Base-by-base conservation (phyloP, 2,888 invertebrate genomes). In the Panopea generosa region DNA sequence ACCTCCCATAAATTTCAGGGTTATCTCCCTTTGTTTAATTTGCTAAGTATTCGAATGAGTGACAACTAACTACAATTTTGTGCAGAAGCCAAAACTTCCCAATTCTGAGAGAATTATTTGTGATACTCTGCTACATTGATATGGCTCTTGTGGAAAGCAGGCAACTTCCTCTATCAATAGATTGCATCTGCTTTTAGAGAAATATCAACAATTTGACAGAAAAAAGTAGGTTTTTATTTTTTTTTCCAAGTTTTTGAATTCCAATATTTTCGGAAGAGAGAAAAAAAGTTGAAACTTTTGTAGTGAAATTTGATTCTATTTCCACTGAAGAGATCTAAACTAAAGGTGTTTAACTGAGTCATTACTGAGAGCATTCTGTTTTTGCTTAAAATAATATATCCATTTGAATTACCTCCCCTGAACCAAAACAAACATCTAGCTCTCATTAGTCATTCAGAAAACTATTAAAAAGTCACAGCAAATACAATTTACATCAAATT, bases 1-100 rank as follows among this genome's bases (percentile, higher is more conserved):
- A 74, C 74, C 68, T 63, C 74, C 74, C 68, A 62, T 63, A 52
- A 65, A 57, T 63, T 33, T 14, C 45, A 45, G 45, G 16, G 59
- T 55, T 62, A 74, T 63, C 68, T 27, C 38, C 53, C 68, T 38
- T n/a, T 63, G 74, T 68, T 68, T 68, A 68, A 63, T 63, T 63
- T 59, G 63, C 38, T 62, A 62, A 63, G 57, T 33, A 74, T 45
- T 43, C 22, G 11, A 22, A 11, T 63, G 74, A 74, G 24, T 68
- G 74, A 53, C 73, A 74, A 38, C 63, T 68, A 26, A 67, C 45
- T 56, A 70, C 38, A 56, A 66, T 20, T 22, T 66, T 66, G 72
- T 52, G 22, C 18, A 7, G 11, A 18, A 52, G 72, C 72, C 72
- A 72, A 66, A 43, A 55, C 22, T 47, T 33, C 27, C 24, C 6